A percentile compares a stretch with the other conserved stretches of the same genome.
Conservation (phyloP, 1,140 invertebrate species). For the Ericerus pela region DNA sequence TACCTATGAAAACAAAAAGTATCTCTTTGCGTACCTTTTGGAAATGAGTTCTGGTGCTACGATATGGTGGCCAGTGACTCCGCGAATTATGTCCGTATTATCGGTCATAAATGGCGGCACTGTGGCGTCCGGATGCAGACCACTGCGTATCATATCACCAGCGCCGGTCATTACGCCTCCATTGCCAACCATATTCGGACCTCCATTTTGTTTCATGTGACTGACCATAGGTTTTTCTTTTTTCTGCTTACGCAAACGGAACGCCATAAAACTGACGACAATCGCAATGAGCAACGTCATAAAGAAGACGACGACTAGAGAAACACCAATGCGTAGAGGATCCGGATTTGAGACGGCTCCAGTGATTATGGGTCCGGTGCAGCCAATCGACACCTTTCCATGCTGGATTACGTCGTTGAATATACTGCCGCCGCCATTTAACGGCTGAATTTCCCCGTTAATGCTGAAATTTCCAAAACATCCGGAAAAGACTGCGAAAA, state of each 20-base stretch:
- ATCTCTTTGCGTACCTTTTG: constrained; percentile 46
- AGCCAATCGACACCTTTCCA: constrained; percentile 52
- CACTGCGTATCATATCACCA: constrained; percentile 19
- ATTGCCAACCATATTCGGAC: constrained; percentile 33
- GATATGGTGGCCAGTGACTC: constrained; percentile 48
- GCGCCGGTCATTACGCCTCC: constrained; percentile 11
- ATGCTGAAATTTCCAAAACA: constrained; percentile 79
- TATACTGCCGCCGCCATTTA: constrained; percentile 69
- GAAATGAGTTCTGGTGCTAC: constrained; percentile 63
- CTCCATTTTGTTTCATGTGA: constrained; percentile 39
- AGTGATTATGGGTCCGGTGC: constrained; percentile 50
- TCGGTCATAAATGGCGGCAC: constrained; percentile 46
- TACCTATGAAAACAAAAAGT: too few species aligned
- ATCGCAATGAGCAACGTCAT: constrained; percentile 75
- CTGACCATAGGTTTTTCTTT: constrained; percentile 57
- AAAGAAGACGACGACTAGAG: constrained; percentile 86
- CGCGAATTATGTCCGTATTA: constrained; percentile 47
- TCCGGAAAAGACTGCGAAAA: constrained; percentile 53
- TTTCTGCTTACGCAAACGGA: constrained; percentile 64
- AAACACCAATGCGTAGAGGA: constrained; percentile 77
- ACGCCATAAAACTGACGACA: constrained; percentile 74
- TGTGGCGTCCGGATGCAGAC: constrained; percentile 28
- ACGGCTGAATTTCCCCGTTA: constrained; percentile 74
- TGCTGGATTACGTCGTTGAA: constrained; percentile 49
- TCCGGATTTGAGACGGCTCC: constrained; percentile 58